These are phyloP conservation scores for Excalfactoria chinensis DNA, from an alignment of 2,113 vertebrate species.

Conservation along the genomic window DNA sequence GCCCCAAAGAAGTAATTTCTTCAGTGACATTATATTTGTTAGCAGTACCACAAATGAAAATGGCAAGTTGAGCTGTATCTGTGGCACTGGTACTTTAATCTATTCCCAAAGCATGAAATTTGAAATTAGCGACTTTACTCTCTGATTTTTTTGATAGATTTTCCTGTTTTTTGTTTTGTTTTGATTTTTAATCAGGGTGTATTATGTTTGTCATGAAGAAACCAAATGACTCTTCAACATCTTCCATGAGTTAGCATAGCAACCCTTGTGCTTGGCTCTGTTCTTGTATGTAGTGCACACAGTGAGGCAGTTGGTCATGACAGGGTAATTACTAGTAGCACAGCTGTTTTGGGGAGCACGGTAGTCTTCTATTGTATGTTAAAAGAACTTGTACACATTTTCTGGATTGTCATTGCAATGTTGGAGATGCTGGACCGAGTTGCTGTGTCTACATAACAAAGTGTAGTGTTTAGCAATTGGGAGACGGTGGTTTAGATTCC, in stretches of 20 bases:
- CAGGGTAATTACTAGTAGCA: background rate
- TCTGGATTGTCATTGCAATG: background rate
- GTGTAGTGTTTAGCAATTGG: accelerated
- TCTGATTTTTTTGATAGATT: too few species aligned
- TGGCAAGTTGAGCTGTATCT: too few species aligned
- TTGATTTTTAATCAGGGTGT: too few species aligned
- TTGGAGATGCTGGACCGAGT: background rate
- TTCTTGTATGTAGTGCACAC: accelerated
- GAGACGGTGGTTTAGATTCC: background rate
- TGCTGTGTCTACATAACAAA: background rate
- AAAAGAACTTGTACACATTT: background rate
- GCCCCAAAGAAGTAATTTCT: too few species aligned
- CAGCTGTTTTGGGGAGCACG: background rate
- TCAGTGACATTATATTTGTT: too few species aligned
- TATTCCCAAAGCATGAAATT: too few species aligned
- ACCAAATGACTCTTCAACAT: background rate
- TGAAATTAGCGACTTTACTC: too few species aligned
- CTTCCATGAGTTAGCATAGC: background rate
- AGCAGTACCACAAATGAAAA: too few species aligned
- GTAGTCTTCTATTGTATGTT: background rate
- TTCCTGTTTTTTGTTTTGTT: too few species aligned
- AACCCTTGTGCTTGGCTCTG: background rate
- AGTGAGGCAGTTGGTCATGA: background rate
- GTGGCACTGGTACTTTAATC: too few species aligned
- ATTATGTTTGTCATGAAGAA: too few species aligned